Base-by-base conservation (phyloP, 2,888 invertebrate genomes). In the Drosophila melanosoma region DNA sequence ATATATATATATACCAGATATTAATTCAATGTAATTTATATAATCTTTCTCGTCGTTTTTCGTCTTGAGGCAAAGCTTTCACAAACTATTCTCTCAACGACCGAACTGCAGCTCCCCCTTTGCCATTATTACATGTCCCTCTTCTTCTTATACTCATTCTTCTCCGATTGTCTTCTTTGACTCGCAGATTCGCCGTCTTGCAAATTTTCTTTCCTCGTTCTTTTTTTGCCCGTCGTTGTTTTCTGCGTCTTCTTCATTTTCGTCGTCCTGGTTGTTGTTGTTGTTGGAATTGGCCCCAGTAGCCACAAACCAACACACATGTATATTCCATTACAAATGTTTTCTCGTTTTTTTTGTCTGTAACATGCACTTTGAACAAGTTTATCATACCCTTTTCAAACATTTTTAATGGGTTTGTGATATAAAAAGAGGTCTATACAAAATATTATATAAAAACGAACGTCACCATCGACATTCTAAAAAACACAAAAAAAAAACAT, bases 391-490 rank as follows among this genome's bases (percentile, higher is more conserved):
- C 23, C 23, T 2, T 8, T 26, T 15, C 8, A 3, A 15, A 4
- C 8, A 23, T 23, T 23, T 15, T 23, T 15, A 23, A 23, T 23
- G 4, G 15, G 7, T 4, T 45, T 45, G 4, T 45, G 20, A 45
- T 20, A 20, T 45, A 58, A 45, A 61, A 23, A 26, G 23, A 57
- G 40, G 29, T 20, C 15, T 15, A 23, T 23, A 48, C 15, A 20
- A 17, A 38, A 51, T 33, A 33, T 35, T 58, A 73, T 60, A 73
- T 57, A 48, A 67, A 68, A 79, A 59, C 69, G 38, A 40, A 51
- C 35, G 49, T 48, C 42, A 29, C 52, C 62, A 74, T 63, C 62
- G 33, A 49, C 52, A 69, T 36, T 48, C 69, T 48, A 36, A 15
- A 11, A 52, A 11, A 54, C 57, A 17, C 0, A n/a, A 26, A 6